A percentile compares a stretch with the other conserved stretches of the same genome.
phyloP scores from a whole-genome alignment of 2,888 invertebrate species.

The Meiosimyza platycephala region DNA sequence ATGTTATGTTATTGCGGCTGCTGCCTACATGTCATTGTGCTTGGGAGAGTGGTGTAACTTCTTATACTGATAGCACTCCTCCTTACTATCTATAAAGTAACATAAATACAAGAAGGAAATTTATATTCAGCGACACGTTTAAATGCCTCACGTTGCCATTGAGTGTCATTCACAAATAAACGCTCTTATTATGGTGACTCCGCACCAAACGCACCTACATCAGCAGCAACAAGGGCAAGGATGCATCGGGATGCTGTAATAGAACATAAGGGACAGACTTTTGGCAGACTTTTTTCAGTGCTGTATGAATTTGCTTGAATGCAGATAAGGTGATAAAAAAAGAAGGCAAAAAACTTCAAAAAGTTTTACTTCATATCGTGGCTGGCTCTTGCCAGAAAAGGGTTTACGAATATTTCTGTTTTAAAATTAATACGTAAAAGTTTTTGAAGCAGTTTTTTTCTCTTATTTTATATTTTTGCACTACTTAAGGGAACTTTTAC shows the following conservation, averaged over 20 bases:
- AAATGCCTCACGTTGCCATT: conserved; percentile 39
- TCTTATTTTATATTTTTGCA: conserved; percentile 24
- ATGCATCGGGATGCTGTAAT: neutral
- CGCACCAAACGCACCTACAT: too few relatives aligned
- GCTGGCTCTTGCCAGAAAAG: neutral
- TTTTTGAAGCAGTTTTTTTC: conserved; percentile 19
- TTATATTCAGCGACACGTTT: conserved; percentile 38
- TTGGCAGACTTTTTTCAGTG: neutral
- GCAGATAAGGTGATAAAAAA: conserved; percentile 16
- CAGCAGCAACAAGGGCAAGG: neutral
- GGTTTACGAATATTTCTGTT: too few relatives aligned
- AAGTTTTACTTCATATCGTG: neutral
- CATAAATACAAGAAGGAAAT: conserved; percentile 13
- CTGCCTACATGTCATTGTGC: neutral
- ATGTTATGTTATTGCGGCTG: conserved; percentile 11
- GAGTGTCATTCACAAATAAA: conserved; percentile 58
- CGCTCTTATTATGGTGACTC: conserved; percentile 54
- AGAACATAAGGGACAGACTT: neutral
- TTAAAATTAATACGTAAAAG: too few relatives aligned
- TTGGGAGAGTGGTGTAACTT: neutral
- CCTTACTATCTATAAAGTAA: neutral
- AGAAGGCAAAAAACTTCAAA: neutral
- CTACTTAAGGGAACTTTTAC: conserved; percentile 28
- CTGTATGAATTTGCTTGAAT: conserved; percentile 7
- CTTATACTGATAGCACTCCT: neutral